Evolutionary conservation across 2,113 vertebrate genomes (phyloP), one percentile per base, ranked within the genome.

Genomic region (Fulica atra): DNA sequence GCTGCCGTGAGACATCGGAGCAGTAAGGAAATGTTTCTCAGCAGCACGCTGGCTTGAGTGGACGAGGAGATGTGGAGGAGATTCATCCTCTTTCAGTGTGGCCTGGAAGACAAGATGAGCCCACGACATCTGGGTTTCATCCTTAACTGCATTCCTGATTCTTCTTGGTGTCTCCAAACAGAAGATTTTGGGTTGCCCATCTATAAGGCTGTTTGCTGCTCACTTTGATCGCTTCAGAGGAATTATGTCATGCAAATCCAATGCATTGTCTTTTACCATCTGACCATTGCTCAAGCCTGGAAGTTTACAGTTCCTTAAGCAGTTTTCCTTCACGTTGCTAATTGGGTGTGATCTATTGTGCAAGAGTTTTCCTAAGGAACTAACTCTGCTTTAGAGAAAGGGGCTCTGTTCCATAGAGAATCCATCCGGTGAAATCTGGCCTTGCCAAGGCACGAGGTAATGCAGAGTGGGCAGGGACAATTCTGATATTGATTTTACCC

Each of bases 401-500:
- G 48, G 3, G 9, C 38, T 71, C n/a, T 72, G 24, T 76, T 69
- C 70, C 42, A 57, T 20, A 10, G 53, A 68, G 57, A 28, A 38
- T 7, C 46, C 11, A 1, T 20, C 36, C 44, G 12, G n/a, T 46
- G 56, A 21, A 35, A 82, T 40, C 61, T 71, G 57, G 71, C 44
- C 42, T 25, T 61, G 53, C 48, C n/a, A 44, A 79, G 63, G 42
- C 40, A 33, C 0, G 0, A 65, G 70, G 29, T 79, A 38, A 77
- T 50, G 89, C 16, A 53, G 63, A 56, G 31, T 59, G 74, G 70
- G 44, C 77, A 15, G 3, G 6, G 66, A 84, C 42, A 61, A 40
- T 63, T 31, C 68, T 73, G 68, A 2, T 92, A 94, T 70, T 73
- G 96, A 96, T 96, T 94, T 90, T 40, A 48, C 38, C 40, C 69